Evolutionary conservation across 1,140 invertebrate genomes (phyloP).

Genomic region (Mactra quadrangularis): DNA sequence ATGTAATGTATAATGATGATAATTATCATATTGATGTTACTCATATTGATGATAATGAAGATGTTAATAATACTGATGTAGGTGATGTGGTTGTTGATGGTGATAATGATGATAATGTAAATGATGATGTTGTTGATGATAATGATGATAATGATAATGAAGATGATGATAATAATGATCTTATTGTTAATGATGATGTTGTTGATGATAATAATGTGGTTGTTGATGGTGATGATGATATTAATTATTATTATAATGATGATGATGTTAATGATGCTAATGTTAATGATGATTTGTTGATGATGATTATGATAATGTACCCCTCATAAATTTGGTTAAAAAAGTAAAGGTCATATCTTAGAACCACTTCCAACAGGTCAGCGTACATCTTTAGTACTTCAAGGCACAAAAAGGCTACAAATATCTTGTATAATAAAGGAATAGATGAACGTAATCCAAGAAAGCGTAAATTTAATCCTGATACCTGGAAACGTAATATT

Average conservation of each 20-base stretch:
- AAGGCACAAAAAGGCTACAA: not conserved
- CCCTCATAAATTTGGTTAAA: not conserved
- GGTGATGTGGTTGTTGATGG: not conserved
- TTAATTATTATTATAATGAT: too few relatives aligned
- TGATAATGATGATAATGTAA: not conserved
- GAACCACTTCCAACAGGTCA: not conserved
- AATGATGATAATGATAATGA: not conserved
- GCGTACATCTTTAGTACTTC: not conserved
- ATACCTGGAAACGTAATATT: conserved; percentile 35
- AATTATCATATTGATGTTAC: not conserved
- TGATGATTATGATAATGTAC: conserved; percentile 11
- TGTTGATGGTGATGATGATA: too few relatives aligned
- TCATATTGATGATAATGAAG: not conserved
- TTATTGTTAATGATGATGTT: too few relatives aligned
- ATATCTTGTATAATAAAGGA: not conserved
- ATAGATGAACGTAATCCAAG: not conserved
- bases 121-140: conserved; percentile 1
- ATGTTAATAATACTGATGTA: not conserved
- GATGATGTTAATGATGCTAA: too few relatives aligned
- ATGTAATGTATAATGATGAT: too few relatives aligned
- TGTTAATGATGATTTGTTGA: too few relatives aligned
- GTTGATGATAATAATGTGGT: too few relatives aligned
- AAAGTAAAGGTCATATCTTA: not conserved
- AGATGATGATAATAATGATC: too few relatives aligned
- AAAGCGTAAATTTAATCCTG: not conserved